phyloP scores from a whole-genome alignment of 2,113 vertebrate species.

The Lepus europaeus region DNA sequence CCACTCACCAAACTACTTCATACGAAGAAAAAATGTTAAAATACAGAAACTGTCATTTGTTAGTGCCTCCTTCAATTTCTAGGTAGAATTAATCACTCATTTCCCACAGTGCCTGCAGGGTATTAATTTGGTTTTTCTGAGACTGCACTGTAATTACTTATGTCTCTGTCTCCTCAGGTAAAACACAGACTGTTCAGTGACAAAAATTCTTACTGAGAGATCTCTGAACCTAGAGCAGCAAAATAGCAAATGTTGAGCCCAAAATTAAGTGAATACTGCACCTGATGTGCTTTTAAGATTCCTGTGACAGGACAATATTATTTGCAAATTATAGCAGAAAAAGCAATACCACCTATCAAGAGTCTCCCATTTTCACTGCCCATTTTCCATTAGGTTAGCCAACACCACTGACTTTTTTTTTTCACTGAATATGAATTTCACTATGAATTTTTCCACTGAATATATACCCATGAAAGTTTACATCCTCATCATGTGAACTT shows the following conservation, averaged over 20 bases:
- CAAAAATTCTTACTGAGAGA: not conserved
- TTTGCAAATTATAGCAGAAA: not conserved
- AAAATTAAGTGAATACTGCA: slow-evolving; percentile 7
- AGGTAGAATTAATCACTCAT: not conserved
- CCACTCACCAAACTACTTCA: not conserved
- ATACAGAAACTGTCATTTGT: not conserved
- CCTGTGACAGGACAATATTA: not conserved
- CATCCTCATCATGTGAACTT: not conserved
- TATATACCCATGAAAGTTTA: not conserved
- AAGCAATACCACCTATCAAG: not conserved
- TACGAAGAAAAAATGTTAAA: not conserved
- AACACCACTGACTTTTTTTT: not conserved
- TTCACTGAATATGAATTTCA: not conserved
- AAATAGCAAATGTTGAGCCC: not conserved
- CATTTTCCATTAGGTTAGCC: not conserved
- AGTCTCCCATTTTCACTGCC: not conserved
- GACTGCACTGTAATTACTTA: not conserved
- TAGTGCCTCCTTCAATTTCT: not conserved
- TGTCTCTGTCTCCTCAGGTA: not conserved
- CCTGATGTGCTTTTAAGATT: not conserved
- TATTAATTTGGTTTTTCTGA: not conserved
- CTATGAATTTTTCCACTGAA: too few species aligned
- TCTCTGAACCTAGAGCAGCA: not conserved
- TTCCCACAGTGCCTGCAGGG: not conserved
- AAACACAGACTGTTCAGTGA: not conserved